Base-by-base conservation (phyloP, 1,140 invertebrate species). In the Goniozus legneri region DNA sequence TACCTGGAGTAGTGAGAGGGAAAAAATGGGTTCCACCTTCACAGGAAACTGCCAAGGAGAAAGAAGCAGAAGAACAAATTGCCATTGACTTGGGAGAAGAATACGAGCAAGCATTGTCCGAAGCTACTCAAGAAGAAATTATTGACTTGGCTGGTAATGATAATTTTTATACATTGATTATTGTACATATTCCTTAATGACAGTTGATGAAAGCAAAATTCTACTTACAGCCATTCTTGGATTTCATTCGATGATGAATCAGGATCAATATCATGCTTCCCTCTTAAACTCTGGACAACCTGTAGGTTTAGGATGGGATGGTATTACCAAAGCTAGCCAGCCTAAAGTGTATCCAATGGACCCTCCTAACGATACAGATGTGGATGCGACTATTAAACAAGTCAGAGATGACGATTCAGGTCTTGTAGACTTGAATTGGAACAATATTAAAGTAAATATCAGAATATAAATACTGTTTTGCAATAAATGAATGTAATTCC, bases 231-330 rank as follows among this genome's bases (percentile, higher is more conserved):
- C 95, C 78, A 97, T 98, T 76, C 82, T 98, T 52, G 97, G 97
- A 62, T 97, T 99, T 80, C 96, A 98, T 77, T 98, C 95, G 39
- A 97, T 99, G 91, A 91, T 99, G 86, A 99, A 98, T 77, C 97
- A 99, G 81, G 95, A 97, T 71, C 97, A 99, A 76, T 99, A 97
- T 76, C 94, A 98, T 77, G 95, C 95, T 40, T 97, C 95, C 31
- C 74, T 95, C 38, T 71, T 92, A 45, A 95, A 95, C 77, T 94
- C 93, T 76, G 89, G 89, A 14, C 89, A 93, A 70, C 88, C 88
- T 0, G 81, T 91, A 50, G 88, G 88, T 36, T 76, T 92, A 46
- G 89, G 89, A 46, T 93, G 89, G 90, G 89, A 92, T 68, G 94
- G 92, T 58, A 87, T 95, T 56, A 97, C 95, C 8, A 97, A 95